Evolutionary conservation across 2,888 invertebrate genomes (phyloP).

Genomic region (Sminthurinus aureus): DNA sequence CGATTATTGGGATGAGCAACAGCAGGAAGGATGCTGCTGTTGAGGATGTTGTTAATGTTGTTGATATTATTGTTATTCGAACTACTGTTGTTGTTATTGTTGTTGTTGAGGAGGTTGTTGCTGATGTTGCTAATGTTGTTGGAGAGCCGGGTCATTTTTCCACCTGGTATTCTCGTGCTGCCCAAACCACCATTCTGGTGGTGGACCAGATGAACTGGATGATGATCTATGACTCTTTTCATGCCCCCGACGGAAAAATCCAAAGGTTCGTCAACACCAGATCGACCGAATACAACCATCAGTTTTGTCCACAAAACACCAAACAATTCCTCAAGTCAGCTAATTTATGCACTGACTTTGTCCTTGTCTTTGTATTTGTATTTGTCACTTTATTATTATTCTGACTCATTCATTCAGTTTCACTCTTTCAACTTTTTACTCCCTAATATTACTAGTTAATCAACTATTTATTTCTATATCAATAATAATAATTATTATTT

Average conservation of each 20-base stretch:
- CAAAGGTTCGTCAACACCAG: constrained; percentile 53
- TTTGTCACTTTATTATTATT: not conserved
- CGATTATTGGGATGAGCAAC: not conserved
- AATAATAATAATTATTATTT: no score
- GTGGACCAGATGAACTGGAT: constrained; percentile 53
- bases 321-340: constrained; percentile 23
- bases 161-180: constrained; percentile 29
- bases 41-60: constrained; percentile 4
- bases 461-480: no score
- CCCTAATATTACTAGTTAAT: no score
- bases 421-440: no score
- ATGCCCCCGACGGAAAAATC: constrained; percentile 59
- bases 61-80: not conserved
- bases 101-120: not conserved
- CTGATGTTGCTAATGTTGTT: constrained; percentile 1
- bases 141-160: constrained; percentile 55
- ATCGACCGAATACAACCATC: constrained; percentile 58
- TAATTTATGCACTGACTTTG: constrained; percentile 13
- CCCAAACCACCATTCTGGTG: constrained; percentile 51
- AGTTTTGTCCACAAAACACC: constrained; percentile 40
- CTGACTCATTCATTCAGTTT: no score
- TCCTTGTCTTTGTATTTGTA: no score
- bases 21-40: constrained; percentile 30
- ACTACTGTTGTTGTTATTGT: no score
- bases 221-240: constrained; percentile 60